phyloP scores from a whole-genome alignment of 2,113 vertebrate genomes.

The Neomonachus schauinslandi region DNA sequence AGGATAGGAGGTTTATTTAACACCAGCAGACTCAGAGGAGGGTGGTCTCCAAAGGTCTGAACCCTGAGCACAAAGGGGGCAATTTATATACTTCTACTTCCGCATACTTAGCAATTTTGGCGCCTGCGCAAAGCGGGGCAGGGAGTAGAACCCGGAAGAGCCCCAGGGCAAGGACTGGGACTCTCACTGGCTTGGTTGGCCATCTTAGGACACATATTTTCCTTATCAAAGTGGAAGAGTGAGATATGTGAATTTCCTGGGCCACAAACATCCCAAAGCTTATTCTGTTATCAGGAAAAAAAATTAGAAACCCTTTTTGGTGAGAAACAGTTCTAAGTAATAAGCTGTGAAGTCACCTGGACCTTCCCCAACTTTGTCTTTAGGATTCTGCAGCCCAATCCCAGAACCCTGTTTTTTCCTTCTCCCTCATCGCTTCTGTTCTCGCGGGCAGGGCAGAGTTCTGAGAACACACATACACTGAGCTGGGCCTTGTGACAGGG shows the following conservation, averaged over 20 bases:
- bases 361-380: background rate
- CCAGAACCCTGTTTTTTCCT: background rate
- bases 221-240: background rate
- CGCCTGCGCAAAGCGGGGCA: too few species aligned
- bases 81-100: too few species aligned
- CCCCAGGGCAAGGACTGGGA: too few species aligned
- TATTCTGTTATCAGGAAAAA: background rate
- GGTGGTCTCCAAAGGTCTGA: too few species aligned
- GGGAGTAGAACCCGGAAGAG: too few species aligned
- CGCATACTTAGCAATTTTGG: too few species aligned
- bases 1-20: too few species aligned
- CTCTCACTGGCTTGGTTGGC: too few species aligned
- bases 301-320: background rate
- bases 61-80: too few species aligned
- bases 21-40: too few species aligned
- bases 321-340: background rate
- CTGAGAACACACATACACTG: background rate
- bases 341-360: background rate
- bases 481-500: too few species aligned
- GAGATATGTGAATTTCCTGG: background rate
- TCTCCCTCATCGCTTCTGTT: background rate
- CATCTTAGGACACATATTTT: too few species aligned
- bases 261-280: background rate
- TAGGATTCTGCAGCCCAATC: background rate
- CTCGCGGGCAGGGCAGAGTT: background rate